phyloP scores from a whole-genome alignment of 2,888 invertebrate species.

The Sycophila texana region DNA sequence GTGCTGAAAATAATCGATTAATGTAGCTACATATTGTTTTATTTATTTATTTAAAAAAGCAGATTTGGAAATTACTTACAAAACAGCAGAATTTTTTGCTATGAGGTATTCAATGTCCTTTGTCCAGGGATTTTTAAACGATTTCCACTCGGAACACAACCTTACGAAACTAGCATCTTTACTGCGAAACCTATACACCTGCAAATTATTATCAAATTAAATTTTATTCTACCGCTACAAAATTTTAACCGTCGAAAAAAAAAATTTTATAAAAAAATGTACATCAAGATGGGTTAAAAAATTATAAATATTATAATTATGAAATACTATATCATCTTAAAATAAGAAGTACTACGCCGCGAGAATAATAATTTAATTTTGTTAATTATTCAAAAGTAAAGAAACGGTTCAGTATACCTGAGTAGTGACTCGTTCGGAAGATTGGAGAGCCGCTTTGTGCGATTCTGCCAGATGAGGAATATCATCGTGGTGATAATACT shows the following conservation, averaged over 20 bases:
- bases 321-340: no score
- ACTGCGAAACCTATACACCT: slow-evolving; percentile 86
- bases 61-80: slow-evolving; percentile 76
- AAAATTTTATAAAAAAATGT: no score
- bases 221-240: no score
- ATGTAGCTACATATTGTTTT: no score
- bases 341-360: no score
- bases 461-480: slow-evolving; percentile 87
- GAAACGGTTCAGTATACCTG: slow-evolving; percentile 71
- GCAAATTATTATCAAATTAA: slow-evolving; percentile 24
- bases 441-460: slow-evolving; percentile 87
- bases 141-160: slow-evolving; percentile 90
- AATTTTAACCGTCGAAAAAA: no score
- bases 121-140: slow-evolving; percentile 96
- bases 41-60: neutral
- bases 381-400: neutral
- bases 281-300: no score
- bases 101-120: slow-evolving; percentile 94
- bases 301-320: no score
- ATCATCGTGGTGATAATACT: slow-evolving; percentile 91
- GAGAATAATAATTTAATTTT: no score
- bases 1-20: slow-evolving; percentile 69
- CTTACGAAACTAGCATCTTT: slow-evolving; percentile 86
- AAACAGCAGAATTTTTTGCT: slow-evolving; percentile 88
- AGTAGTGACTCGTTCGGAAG: slow-evolving; percentile 81